Evolutionary conservation across 2,113 vertebrate genomes (phyloP).

Genomic region (Gymnogyps californianus): DNA sequence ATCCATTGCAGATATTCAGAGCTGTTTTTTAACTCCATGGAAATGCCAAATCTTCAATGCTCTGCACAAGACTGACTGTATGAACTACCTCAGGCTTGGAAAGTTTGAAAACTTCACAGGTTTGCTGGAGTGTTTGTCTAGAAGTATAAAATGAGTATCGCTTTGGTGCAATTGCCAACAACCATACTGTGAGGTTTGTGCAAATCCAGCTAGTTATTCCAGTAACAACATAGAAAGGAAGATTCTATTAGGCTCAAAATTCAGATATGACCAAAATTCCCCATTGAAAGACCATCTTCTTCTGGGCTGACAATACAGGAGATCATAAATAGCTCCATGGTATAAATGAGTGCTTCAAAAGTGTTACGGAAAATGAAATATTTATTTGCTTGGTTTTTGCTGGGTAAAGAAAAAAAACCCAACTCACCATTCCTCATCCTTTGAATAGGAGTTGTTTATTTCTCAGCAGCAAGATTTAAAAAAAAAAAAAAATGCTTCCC

Average conservation of each 20-base stretch:
- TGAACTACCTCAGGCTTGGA: neutral
- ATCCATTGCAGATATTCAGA: neutral
- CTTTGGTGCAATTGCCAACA: neutral
- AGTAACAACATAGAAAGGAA: neutral
- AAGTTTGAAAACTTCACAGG: neutral
- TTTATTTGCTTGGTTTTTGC: neutral
- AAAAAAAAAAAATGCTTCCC: neutral
- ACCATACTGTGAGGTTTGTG: neutral
- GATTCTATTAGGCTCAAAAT: neutral
- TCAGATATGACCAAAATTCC: neutral
- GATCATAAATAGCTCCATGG: neutral
- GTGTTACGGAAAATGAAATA: neutral
- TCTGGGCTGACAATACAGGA: neutral
- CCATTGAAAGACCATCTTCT: neutral
- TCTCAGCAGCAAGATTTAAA: neutral
- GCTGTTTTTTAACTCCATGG: neutral
- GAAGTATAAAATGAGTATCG: neutral
- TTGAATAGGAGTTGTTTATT: slow-evolving; percentile 3
- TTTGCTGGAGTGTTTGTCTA: neutral
- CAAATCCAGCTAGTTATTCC: neutral
- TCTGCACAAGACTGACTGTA: neutral
- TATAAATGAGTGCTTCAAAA: neutral
- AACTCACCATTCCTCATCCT: neutral
- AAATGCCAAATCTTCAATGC: neutral
- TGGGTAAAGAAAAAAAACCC: neutral